Percentiles rank a stretch among this genome's conserved stretches.
Evolutionary conservation across 2,888 invertebrate genomes (phyloP).

Genomic region (Eudasyphora cyanicolor): DNA sequence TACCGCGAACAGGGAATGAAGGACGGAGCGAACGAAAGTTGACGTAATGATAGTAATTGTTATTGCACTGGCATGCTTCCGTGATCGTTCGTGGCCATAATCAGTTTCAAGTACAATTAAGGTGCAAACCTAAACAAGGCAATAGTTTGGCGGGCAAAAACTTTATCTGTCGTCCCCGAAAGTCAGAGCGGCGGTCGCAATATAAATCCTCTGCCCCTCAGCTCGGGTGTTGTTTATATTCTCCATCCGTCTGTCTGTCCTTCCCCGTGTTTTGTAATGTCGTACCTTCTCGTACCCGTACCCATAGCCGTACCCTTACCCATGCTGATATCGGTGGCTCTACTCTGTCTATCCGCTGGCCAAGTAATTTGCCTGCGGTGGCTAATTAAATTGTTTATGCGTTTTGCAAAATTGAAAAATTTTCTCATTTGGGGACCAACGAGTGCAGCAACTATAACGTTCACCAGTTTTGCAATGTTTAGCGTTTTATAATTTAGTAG

Average conservation of each 20-base stretch:
- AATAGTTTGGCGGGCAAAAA: neutral
- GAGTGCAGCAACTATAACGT: neutral
- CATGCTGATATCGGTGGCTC: too few species aligned
- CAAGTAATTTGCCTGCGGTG: constrained; percentile 49
- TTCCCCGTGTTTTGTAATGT: too few species aligned
- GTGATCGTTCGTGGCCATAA: constrained; percentile 41
- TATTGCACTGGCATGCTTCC: constrained; percentile 44
- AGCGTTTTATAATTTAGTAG: neutral
- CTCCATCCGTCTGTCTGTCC: neutral
- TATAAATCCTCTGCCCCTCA: neutral
- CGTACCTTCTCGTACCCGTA: neutral
- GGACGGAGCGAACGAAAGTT: too few species aligned
- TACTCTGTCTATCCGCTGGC: neutral
- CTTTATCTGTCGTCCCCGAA: neutral
- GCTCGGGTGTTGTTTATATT: neutral
- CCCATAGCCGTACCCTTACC: too few species aligned
- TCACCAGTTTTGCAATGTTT: neutral
- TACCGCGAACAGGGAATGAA: neutral
- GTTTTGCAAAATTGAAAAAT: constrained; percentile 54
- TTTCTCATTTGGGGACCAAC: neutral
- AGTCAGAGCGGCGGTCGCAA: neutral
- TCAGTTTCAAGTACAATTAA: constrained; percentile 46
- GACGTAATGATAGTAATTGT: neutral
- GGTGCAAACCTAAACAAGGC: constrained; percentile 33
- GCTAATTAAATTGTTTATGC: constrained; percentile 64